These are phyloP conservation scores for Mnemiopsis leidyi DNA, from an alignment of 37 sponge, comb jelly and placozoan species.

Conservation along the genomic window DNA sequence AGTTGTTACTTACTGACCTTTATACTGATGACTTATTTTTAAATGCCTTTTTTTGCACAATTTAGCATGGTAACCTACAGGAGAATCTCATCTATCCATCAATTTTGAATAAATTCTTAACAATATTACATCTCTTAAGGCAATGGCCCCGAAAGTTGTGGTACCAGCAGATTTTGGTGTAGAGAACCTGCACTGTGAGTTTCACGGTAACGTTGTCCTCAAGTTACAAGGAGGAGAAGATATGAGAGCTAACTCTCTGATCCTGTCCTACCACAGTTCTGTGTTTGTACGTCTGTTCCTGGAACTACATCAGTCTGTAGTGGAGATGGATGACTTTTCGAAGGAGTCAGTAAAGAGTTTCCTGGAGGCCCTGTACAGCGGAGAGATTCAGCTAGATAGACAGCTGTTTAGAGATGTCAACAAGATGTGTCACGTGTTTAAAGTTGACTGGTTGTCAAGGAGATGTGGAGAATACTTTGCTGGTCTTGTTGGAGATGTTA, in stretches of 20 bases:
- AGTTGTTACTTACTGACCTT: too few species aligned
- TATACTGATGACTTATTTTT: too few species aligned
- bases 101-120: not conserved
- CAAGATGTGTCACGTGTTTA: not conserved
- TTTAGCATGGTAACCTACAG: not conserved
- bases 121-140: too few species aligned
- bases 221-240: not conserved
- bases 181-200: constrained; percentile 6
- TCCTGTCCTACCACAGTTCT: constrained; percentile 19
- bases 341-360: not conserved
- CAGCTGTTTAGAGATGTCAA: not conserved
- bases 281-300: not conserved
- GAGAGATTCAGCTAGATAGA: not conserved
- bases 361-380: not conserved
- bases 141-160: not conserved
- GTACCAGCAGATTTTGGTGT: not conserved
- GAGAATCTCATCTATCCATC: not conserved
- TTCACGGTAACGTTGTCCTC: not conserved
- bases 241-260: constrained; percentile 17
- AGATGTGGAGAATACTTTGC: not conserved
- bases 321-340: not conserved
- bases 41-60: too few species aligned
- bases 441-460: not conserved
- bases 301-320: not conserved
- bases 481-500: not conserved